Evolutionary conservation across 2,113 vertebrate species (phyloP), one percentile per base, ranked within the genome.

Genomic region (Puntigrus tetrazona): DNA sequence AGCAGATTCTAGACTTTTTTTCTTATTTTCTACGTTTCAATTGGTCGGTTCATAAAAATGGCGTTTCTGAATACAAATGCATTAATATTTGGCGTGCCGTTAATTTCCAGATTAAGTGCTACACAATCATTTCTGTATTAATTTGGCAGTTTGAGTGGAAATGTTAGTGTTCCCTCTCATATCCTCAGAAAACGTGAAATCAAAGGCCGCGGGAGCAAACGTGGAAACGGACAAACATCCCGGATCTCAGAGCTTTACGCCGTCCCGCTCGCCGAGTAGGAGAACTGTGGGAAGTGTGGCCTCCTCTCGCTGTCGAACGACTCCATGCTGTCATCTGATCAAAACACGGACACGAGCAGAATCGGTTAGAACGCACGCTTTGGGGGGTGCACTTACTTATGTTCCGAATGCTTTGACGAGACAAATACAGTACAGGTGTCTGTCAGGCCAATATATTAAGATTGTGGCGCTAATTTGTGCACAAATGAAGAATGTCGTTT

Each of bases 261-360:
- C 94, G 95, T 96, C 87, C 97, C 97, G 82, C 97, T 98, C 92
- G 97, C 97, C 5, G 97, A 98, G 91, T 98, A 98, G 87, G 97
- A 99, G 91, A 99, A 99, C 94, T 99, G 96, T 45, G 96, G 96
- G 89, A 97, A 97, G 90, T 96, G 95, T 29, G 96, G 96, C 87
- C 95, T 93, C 92, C 95, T 93, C 88, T 96, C 95, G 0, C 95
- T 97, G 91, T 97, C 96, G 82, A 93, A 92, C 34, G 94, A 95
- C 90, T 96, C 96, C 96, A 97, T 95, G 90, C 87, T 94, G 90
- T 95, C 96, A 76, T 95, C 95, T 97, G 93, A 16, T 41, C 59
- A 63, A 29, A 67, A 67, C 63, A 67, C 63, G 34, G 9, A 61
- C 11, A 61, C 20, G n/a, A 22, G 5, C 45, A 45, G 0, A 52